A percentile compares a stretch with the other conserved stretches of the same genome.
Conservation (phyloP, 2,113 vertebrate genomes). For the Addax nasomaculatus region DNA sequence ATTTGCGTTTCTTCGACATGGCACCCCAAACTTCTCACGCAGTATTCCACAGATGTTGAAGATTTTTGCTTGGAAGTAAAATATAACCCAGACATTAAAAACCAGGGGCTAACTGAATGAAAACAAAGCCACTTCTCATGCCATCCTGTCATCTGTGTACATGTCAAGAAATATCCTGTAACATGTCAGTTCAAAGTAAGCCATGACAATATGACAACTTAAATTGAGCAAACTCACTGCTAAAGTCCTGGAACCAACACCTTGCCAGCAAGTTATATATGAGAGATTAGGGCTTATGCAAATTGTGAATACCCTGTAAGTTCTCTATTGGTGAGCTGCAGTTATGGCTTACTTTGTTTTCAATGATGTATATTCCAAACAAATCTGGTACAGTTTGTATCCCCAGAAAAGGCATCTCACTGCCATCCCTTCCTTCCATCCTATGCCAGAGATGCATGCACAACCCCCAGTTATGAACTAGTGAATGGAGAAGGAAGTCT, state of each 20-base stretch:
- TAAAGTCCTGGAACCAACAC: neutral
- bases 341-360: slow-evolving; percentile 24
- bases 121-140: slow-evolving; percentile 19
- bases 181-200: neutral
- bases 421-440: neutral
- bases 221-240: neutral
- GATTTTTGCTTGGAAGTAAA: slow-evolving; percentile 56
- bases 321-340: neutral
- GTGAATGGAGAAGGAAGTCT: neutral
- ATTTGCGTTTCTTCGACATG: slow-evolving; percentile 64
- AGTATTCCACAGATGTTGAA: slow-evolving; percentile 23
- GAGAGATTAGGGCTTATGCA: neutral
- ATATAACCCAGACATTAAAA: slow-evolving; percentile 57
- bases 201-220: neutral
- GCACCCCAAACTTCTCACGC: neutral
- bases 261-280: neutral
- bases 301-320: neutral
- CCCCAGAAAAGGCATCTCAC: neutral
- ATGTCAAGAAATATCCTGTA: neutral
- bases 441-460: neutral
- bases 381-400: neutral
- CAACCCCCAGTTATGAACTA: neutral
- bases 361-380: neutral
- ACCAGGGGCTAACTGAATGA: neutral
- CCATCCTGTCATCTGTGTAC: neutral